These are phyloP conservation scores for Halictus ligatus DNA, from an alignment of 2,888 invertebrate species.

Conservation along the genomic window DNA sequence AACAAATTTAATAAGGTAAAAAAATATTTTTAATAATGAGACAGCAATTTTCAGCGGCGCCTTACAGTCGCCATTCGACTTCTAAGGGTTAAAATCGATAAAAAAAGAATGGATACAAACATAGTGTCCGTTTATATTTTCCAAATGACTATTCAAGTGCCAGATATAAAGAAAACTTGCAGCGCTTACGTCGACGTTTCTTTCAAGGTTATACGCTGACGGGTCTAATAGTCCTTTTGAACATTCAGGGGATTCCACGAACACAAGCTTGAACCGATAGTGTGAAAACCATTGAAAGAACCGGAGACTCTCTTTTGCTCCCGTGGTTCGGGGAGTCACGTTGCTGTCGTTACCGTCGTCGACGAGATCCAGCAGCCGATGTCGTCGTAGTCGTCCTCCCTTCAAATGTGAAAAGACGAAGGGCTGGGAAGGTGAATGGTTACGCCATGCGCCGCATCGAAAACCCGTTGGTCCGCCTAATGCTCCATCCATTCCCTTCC, in stretches of 20 bases:
- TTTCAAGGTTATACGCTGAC: conserved; percentile 27
- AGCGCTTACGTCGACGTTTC: conserved; percentile 9
- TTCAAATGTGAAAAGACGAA: conserved; percentile 69
- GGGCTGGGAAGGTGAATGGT: conserved; percentile 63
- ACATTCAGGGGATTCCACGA: conserved; percentile 29
- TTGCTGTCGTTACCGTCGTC: conserved; percentile 78
- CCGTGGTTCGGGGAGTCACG: conserved; percentile 70
- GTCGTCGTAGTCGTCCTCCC: conserved; percentile 55
- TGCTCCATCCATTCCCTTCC: conserved; percentile 70
- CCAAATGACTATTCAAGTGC: not conserved
- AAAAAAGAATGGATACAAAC: too few species aligned
- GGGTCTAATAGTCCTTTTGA: conserved; percentile 26
- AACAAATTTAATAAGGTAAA: too few species aligned
- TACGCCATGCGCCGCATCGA: conserved; percentile 67
- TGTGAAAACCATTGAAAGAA: conserved; percentile 57
- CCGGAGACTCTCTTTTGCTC: conserved; percentile 32
- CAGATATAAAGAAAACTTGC: conserved; percentile 12
- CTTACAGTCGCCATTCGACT: too few species aligned
- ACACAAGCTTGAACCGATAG: conserved; percentile 44
- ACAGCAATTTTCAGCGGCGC: too few species aligned
- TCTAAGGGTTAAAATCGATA: too few species aligned
- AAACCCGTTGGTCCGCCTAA: conserved; percentile 67
- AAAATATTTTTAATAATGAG: too few species aligned
- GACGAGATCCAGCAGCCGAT: conserved; percentile 73
- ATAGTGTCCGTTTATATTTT: not conserved